Evolutionary conservation across 2,113 vertebrate genomes (phyloP).

Genomic region (Lagopus muta): DNA sequence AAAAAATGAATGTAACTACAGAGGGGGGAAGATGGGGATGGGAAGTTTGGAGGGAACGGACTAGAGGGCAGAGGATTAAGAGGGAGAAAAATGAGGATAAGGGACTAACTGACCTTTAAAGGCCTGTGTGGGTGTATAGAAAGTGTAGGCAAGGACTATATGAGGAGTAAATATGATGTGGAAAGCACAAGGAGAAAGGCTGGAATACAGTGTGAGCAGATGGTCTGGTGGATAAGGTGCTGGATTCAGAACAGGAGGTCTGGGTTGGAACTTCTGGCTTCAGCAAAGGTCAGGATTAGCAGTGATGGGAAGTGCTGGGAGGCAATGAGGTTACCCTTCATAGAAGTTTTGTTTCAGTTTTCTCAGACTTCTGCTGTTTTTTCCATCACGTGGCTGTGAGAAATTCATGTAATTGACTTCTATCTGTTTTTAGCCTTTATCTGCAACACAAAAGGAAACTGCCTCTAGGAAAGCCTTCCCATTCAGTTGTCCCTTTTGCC

Average conservation of each 20-base stretch:
- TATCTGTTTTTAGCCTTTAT: not conserved
- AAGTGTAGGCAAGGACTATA: not conserved
- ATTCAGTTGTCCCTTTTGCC: not conserved
- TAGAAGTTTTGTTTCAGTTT: not conserved
- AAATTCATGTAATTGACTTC: not conserved
- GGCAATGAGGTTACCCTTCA: not conserved
- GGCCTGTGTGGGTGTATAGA: not conserved
- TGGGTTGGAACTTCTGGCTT: not conserved
- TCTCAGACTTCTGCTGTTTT: not conserved
- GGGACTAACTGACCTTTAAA: not conserved
- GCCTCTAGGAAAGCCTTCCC: not conserved
- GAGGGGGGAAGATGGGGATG: not conserved
- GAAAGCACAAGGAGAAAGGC: not conserved
- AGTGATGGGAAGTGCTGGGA: not conserved
- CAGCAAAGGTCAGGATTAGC: not conserved
- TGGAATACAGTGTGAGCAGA: fast-evolving
- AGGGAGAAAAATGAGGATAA: not conserved
- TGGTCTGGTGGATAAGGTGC: not conserved
- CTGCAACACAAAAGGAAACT: not conserved
- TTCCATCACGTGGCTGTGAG: not conserved
- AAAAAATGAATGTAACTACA: not conserved
- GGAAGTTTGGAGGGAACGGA: not conserved
- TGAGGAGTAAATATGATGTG: not conserved
- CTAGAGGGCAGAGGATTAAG: not conserved
- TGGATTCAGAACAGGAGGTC: not conserved